These are phyloP conservation scores for Toxotes jaculatrix DNA, from an alignment of 2,113 vertebrate species.

Conservation along the genomic window DNA sequence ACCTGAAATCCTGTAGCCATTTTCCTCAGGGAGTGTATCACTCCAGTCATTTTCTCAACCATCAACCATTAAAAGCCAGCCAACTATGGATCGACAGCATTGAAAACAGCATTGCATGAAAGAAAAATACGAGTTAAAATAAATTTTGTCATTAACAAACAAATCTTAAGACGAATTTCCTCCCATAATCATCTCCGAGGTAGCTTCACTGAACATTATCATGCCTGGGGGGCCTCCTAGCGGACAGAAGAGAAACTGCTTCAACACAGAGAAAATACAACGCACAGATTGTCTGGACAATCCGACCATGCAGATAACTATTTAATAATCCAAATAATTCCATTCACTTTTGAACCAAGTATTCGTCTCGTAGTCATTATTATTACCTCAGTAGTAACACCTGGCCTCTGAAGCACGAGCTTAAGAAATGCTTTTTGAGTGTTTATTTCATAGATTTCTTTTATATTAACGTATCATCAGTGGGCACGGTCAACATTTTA, in stretches of 20 bases:
- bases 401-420: too few relatives aligned
- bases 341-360: neutral
- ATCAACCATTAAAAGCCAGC: neutral
- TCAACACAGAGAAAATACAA: neutral
- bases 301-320: neutral
- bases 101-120: neutral
- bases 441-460: too few relatives aligned
- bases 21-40: neutral
- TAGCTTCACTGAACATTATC: neutral
- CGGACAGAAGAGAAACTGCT: neutral
- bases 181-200: neutral
- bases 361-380: too few relatives aligned
- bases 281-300: neutral
- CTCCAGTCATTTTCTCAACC: neutral
- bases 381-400: too few relatives aligned
- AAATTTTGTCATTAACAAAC: neutral
- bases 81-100: too few relatives aligned
- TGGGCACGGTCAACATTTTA: too few relatives aligned
- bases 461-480: too few relatives aligned
- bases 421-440: too few relatives aligned
- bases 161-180: neutral
- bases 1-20: neutral
- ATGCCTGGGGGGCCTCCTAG: conserved; percentile 27
- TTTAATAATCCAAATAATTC: neutral
- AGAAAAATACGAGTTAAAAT: neutral